Evolutionary conservation across 2,113 vertebrate species (phyloP).

Genomic region (Chlamydotis undulata): DNA sequence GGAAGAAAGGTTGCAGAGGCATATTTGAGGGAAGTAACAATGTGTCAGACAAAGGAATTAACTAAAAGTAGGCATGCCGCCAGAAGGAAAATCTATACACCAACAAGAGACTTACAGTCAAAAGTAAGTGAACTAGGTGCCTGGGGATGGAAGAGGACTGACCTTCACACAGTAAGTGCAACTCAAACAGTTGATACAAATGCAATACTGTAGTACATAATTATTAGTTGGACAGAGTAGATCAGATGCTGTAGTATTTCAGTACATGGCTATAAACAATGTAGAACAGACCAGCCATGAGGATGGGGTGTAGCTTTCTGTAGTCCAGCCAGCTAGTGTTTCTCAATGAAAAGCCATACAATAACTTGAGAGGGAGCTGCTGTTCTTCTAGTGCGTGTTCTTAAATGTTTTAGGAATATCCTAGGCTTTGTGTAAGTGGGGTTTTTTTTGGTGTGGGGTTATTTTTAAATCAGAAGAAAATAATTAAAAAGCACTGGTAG

Average conservation of each 20-base stretch:
- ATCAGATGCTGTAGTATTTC: neutral
- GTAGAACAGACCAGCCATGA: neutral
- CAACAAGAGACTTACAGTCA: neutral
- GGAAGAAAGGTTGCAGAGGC: conserved; percentile 20
- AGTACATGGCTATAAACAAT: neutral
- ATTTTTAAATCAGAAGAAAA: neutral
- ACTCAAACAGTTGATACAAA: neutral
- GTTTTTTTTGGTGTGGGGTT: neutral
- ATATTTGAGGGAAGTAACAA: conserved; percentile 7
- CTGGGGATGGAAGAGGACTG: neutral
- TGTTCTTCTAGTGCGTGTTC: neutral
- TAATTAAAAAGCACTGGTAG: neutral
- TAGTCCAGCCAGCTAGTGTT: neutral
- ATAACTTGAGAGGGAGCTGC: neutral
- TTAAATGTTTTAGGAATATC: neutral
- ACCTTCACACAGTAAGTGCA: neutral
- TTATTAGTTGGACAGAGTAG: neutral
- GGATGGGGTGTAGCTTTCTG: neutral
- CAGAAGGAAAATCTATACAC: conserved; percentile 1
- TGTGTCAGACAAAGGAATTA: conserved; percentile 39
- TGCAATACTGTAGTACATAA: neutral
- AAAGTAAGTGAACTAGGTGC: neutral
- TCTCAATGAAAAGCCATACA: neutral
- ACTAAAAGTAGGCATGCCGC: neutral
- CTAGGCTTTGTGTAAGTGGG: neutral